A percentile compares a stretch with the other conserved stretches of the same genome.
phyloP scores from a whole-genome alignment of 2,888 invertebrate species.

The Salpingus planirostris region DNA sequence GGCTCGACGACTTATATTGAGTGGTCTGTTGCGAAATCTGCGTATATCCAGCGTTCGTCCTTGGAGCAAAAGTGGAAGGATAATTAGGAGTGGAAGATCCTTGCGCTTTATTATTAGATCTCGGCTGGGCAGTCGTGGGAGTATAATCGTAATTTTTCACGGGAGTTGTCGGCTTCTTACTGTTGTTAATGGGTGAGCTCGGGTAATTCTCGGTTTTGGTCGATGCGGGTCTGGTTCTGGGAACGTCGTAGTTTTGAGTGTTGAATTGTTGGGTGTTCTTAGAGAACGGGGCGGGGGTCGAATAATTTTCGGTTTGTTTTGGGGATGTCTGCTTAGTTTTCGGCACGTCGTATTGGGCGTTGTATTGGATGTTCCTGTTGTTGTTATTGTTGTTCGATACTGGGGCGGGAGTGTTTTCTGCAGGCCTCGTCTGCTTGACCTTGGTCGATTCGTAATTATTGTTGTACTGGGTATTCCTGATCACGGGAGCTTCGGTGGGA shows the following conservation, averaged over 20 bases:
- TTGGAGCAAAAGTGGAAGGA: constrained; percentile 35
- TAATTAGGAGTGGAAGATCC: constrained; percentile 18
- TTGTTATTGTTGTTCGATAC: too few species aligned
- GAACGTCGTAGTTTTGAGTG: constrained; percentile 16
- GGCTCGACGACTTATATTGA: constrained; percentile 18
- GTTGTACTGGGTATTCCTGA: too few species aligned
- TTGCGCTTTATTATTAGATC: constrained; percentile 22
- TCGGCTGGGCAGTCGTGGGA: constrained; percentile 36
- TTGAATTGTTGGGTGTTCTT: constrained; percentile 10
- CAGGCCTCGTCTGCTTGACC: constrained; percentile 22
- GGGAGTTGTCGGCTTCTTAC: constrained; percentile 27
- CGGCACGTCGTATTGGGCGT: constrained; percentile 17
- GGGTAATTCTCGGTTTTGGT: constrained; percentile 24
- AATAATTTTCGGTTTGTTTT: constrained; percentile 16
- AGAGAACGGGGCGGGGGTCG: constrained; percentile 16
- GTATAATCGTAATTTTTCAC: constrained; percentile 25
- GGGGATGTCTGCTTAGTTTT: constrained; percentile 15
- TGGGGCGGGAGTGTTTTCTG: constrained; percentile 16
- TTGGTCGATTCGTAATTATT: constrained; percentile 1
- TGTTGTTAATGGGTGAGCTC: constrained; percentile 22
- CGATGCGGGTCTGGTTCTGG: constrained; percentile 18
- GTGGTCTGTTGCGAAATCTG: constrained; percentile 28
- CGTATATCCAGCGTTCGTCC: constrained; percentile 31
- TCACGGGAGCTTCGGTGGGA: constrained; percentile 1
- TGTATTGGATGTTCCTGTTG: constrained; percentile 17